These are phyloP conservation scores for Plectus sambesii DNA, from an alignment of 1,140 invertebrate species.

Conservation along the genomic window DNA sequence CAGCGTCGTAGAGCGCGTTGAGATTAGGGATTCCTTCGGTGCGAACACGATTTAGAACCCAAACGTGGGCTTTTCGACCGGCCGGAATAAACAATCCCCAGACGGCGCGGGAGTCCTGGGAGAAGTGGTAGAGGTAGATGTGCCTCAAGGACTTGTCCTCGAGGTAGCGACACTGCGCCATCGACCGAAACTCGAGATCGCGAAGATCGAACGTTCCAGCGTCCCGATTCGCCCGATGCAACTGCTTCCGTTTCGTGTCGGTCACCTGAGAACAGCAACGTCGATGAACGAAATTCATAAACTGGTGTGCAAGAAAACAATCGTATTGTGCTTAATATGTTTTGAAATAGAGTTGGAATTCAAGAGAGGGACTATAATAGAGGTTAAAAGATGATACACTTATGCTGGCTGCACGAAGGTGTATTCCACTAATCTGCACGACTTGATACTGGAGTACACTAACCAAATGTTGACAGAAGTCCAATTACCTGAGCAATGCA, in stretches of 20 bases:
- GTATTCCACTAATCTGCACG: no score
- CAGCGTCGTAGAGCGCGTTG: constrained; percentile 65
- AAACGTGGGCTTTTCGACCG: constrained; percentile 63
- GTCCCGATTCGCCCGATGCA: no score
- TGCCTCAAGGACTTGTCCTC: constrained; percentile 56
- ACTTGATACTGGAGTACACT: no score
- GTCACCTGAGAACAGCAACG: no score
- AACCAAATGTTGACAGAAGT: constrained; percentile 1
- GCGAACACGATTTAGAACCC: constrained; percentile 70
- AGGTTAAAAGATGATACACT: no score
- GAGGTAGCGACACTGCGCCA: constrained; percentile 67
- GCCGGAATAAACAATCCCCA: constrained; percentile 73
- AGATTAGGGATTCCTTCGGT: constrained; percentile 89
- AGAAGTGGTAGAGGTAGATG: constrained; percentile 81
- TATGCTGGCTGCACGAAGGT: no score
- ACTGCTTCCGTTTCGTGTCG: no score
- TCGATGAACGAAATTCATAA: constrained; percentile 51
- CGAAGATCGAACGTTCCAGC: constrained; percentile 68
- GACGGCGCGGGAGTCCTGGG: constrained; percentile 62
- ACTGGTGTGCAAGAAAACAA: background rate
- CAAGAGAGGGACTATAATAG: no score
- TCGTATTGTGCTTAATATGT: background rate
- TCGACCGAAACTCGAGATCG: constrained; percentile 65
- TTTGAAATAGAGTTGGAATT: no score
- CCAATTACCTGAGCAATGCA: constrained; percentile 8